Evolutionary conservation across 2,113 vertebrate species (phyloP), one percentile per base, ranked within the genome.

Genomic region (Prinia subflava): DNA sequence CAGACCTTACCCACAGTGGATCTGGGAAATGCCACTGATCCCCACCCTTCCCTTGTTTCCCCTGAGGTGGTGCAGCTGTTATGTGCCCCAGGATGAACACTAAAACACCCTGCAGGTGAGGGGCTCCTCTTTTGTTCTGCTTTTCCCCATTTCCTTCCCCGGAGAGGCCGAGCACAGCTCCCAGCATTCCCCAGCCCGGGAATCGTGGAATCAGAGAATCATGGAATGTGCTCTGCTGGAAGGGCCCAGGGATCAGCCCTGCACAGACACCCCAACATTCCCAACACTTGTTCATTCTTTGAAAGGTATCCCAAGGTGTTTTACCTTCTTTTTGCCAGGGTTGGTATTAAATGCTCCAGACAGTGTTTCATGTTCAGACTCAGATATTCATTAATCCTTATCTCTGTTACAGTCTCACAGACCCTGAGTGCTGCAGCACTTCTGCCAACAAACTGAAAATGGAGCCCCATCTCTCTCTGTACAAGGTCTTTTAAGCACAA

Each of bases 1-100:
- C 39, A 39, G 39, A 39, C 39, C 25, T 44, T 18, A 24, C 7
- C 15, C 3, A 0, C 21, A 35, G 13, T 5, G 1, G 44, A 6
- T 31, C 10, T 16, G 64, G 57, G n/a, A 41, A 49, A 16, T 6
- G 18, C 24, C 19, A 7, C 6, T 0, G 7, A 10, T 68, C 49
- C 46, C 39, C 7, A 2, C 3, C n/a, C 46, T 37, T 41, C 25
- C 41, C 41, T 42, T 0, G 23, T 6, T 65, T 49, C 30, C 13
- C 31, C 28, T 6, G 9, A 13, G 42, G 9, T 28, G 39, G 31
- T 7, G 13, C 18, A 70, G 24, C 27, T 35, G 27, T 0, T 19
- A 42, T 5, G 15, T 53, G 46, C 39, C 4, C 0, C 28, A 7
- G 39, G 60, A 33, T 6, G 49, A 12, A 9, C 1, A 8, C 35